A percentile compares a stretch with the other conserved stretches of the same genome.
Conservation (phyloP, 2,113 vertebrate species). For the Microcebus griseorufus region DNA sequence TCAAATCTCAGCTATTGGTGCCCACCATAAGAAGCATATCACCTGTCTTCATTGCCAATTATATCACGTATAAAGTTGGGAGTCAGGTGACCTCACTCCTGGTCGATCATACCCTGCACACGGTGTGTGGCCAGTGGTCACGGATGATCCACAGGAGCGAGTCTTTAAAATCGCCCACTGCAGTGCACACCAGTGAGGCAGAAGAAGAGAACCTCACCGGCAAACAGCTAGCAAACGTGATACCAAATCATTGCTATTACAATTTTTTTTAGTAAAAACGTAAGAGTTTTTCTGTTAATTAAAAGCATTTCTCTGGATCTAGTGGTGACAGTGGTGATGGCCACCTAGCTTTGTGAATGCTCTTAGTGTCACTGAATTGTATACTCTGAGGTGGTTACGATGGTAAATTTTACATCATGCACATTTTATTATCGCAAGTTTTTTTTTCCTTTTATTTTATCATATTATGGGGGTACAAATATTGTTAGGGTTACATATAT, state of each 20-base stretch:
- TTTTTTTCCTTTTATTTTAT: too few relatives aligned
- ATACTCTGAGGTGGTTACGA: not conserved
- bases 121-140: not conserved
- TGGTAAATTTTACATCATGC: not conserved
- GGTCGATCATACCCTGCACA: not conserved
- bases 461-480: too few relatives aligned
- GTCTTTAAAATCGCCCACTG: too few relatives aligned
- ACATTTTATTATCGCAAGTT: not conserved
- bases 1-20: not conserved
- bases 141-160: fast-evolving
- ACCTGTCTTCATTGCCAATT: fast-evolving
- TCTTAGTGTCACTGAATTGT: not conserved
- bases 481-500: too few relatives aligned
- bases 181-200: not conserved
- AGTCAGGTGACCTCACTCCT: too few relatives aligned
- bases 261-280: not conserved
- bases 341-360: not conserved
- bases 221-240: not conserved
- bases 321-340: not conserved
- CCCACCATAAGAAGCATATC: too few relatives aligned
- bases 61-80: not conserved
- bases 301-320: not conserved
- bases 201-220: not conserved
- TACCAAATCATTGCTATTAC: too few relatives aligned
- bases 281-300: not conserved